A percentile compares a stretch with the other conserved stretches of the same genome.
Conservation (phyloP, 2,888 invertebrate genomes). For the Diarsia dahlii region DNA sequence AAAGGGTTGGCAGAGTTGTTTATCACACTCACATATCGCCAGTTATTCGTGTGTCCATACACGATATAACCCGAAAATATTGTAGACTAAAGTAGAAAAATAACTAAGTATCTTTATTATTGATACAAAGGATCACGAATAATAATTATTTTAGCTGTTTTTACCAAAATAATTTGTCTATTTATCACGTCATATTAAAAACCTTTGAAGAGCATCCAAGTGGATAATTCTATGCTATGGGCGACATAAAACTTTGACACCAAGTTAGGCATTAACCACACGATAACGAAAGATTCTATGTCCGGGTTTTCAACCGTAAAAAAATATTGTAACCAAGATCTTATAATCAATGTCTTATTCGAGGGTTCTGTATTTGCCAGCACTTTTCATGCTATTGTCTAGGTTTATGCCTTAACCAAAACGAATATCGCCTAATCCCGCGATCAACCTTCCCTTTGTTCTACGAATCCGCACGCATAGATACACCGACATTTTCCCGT, state of each 20-base stretch:
- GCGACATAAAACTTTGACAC: too few relatives aligned
- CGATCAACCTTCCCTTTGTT: not conserved
- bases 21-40: not conserved
- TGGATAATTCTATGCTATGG: not conserved
- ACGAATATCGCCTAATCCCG: not conserved
- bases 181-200: not conserved
- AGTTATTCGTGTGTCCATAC: not conserved
- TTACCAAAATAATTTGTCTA: slow-evolving; percentile 8
- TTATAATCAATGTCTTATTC: not conserved
- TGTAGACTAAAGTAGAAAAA: slow-evolving; percentile 29
- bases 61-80: slow-evolving; percentile 32
- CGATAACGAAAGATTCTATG: not conserved
- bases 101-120: slow-evolving; percentile 15
- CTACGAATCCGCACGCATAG: not conserved
- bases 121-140: slow-evolving; percentile 12
- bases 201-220: not conserved
- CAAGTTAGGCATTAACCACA: too few relatives aligned
- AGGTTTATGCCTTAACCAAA: not conserved
- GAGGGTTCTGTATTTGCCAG: not conserved
- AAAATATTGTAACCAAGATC: not conserved
- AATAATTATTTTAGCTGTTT: not conserved
- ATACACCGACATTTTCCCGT: not conserved
- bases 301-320: not conserved
- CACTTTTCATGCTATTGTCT: not conserved
- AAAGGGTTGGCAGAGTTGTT: not conserved